Evolutionary conservation across 2,113 vertebrate species (phyloP), one percentile per base, ranked within the genome.

Genomic region (Proteles cristata): DNA sequence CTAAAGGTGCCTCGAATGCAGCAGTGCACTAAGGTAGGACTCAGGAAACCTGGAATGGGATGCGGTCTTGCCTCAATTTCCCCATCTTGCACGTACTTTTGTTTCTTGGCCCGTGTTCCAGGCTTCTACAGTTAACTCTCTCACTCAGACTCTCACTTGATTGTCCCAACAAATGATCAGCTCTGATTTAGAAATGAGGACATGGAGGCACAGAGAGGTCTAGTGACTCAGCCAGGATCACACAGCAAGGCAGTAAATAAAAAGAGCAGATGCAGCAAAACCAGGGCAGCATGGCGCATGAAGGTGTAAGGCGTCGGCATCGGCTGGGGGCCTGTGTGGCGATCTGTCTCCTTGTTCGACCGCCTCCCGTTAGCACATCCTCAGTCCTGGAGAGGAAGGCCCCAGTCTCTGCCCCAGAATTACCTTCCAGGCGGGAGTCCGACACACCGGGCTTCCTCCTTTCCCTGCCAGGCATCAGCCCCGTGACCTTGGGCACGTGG

Each of bases 181-280:
- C 73, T 66, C 55, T 26, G 43, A 61, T 80, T 74, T 92, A 92
- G 63, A 85, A 55, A 68, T 66, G 53, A 91, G 74, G n/a, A 25
- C 39, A 3, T 4, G 16, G 25, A 94, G 50, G 61, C 80, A 61
- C 83, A 76, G 76, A 84, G 79, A 88, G 50, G 35, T 83, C 55
- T 63, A 90, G 26, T 77, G n/a, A 77, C 31, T 48, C 39, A 25
- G 35, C 15, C 33, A 65, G 21, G 66, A 43, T 83, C 83, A 33
- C 79, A 85, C 5, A 92, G 69, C 88, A 73, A 73, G 63, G 53
- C 21, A 26, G 11, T 66, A n/a, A 58, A 25, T 39, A 31, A 65
- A 8, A 73, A 84, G 33, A 93, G 79, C 43, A 25, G 33, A n/a
- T 84, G 71, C 45, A 65, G 31, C 81, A 80, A 48, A 35, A 14